These are phyloP conservation scores for Pterocles burchelli DNA, from an alignment of 2,113 vertebrate species.

Conservation along the genomic window DNA sequence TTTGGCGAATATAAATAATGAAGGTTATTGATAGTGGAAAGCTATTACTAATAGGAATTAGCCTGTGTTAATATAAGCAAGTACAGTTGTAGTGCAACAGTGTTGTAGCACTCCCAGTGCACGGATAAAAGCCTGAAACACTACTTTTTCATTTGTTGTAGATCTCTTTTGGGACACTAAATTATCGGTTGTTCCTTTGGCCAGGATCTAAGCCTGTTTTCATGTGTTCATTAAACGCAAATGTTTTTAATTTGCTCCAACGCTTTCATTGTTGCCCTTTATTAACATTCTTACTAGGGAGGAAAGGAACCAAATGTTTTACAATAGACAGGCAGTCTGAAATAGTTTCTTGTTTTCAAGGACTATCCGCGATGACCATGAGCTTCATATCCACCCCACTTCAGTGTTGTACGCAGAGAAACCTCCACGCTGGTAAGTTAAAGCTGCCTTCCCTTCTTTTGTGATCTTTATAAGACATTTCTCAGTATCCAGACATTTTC, in stretches of 20 bases:
- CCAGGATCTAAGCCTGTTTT: background rate
- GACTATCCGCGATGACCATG: slow-evolving; percentile 94
- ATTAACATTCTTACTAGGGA: background rate
- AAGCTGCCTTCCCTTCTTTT: background rate
- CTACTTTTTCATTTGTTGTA: background rate
- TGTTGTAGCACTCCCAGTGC: background rate
- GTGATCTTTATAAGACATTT: background rate
- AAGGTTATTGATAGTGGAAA: background rate
- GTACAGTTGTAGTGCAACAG: background rate
- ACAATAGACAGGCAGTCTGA: background rate
- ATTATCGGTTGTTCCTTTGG: background rate
- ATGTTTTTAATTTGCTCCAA: background rate
- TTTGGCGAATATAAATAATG: background rate
- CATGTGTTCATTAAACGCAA: background rate
- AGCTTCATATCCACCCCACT: slow-evolving; percentile 94
- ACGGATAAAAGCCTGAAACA: background rate
- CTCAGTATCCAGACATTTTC: background rate
- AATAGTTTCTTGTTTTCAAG: slow-evolving; percentile 66
- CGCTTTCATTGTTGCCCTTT: background rate
- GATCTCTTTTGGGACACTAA: background rate
- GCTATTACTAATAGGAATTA: background rate
- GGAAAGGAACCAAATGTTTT: background rate
- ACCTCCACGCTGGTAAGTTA: slow-evolving; percentile 91
- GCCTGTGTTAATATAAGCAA: background rate
- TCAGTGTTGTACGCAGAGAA: slow-evolving; percentile 95